Conservation (phyloP, 2,113 vertebrate species). For the Oplegnathus fasciatus region DNA sequence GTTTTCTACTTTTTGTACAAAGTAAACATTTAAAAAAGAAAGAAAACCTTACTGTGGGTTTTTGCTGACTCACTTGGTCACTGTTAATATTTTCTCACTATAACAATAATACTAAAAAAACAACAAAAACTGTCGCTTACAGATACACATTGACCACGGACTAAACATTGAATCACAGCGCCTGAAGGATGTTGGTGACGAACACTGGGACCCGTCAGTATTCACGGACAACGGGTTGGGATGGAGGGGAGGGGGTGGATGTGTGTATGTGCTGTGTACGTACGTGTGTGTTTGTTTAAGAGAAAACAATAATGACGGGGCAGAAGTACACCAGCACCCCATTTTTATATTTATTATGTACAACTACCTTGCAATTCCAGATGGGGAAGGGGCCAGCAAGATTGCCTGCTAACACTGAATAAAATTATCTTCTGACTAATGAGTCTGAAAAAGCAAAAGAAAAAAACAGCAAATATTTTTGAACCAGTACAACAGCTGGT, state of each 20-base stretch:
- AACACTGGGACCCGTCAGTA: slow-evolving; percentile 62
- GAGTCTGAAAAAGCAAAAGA: neutral
- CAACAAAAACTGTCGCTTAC: slow-evolving; percentile 15
- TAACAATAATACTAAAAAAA: neutral
- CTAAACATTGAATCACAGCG: slow-evolving; percentile 41
- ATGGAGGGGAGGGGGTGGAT: slow-evolving; percentile 16
- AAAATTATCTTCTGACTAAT: neutral
- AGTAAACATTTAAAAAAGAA: neutral
- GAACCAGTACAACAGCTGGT: slow-evolving; percentile 6
- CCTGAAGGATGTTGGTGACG: slow-evolving; percentile 47
- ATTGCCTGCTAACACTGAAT: slow-evolving; percentile 47
- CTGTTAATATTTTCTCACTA: neutral
- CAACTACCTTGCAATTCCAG: slow-evolving; percentile 59
- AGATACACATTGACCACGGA: slow-evolving; percentile 63
- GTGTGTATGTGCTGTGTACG: slow-evolving; percentile 63
- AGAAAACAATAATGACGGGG: slow-evolving; percentile 50
- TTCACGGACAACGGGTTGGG: slow-evolving; percentile 44
- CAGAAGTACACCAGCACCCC: slow-evolving; percentile 80
- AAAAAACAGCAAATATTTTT: neutral
- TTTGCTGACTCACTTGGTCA: neutral
- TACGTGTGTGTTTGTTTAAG: slow-evolving; percentile 59
- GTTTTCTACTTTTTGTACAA: neutral
- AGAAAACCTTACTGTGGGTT: neutral
- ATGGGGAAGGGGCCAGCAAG: slow-evolving; percentile 15
- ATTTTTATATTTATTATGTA: slow-evolving; percentile 80